Evolutionary conservation across 1,140 invertebrate species (phyloP).

Genomic region (Cryptotermes secundus): DNA sequence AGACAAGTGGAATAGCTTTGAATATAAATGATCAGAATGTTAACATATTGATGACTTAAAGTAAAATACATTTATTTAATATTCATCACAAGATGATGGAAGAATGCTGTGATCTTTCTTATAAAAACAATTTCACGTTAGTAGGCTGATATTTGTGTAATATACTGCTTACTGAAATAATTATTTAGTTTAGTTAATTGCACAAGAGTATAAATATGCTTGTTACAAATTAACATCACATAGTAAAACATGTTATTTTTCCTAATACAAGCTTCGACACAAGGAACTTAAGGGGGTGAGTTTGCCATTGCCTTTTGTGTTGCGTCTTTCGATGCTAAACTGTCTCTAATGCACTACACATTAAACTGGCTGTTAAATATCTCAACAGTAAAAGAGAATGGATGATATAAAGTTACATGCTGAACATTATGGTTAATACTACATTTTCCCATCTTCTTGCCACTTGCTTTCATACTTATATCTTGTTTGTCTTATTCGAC

Average conservation of each 20-base stretch:
- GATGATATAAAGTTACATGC: no score
- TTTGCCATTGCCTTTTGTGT: conserved; percentile 37
- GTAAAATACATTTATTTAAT: no score
- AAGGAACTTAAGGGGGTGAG: conserved; percentile 54
- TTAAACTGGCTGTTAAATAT: no score
- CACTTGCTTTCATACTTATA: no score
- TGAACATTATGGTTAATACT: no score
- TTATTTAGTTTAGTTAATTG: background rate
- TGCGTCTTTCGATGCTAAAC: background rate
- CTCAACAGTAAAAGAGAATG: no score
- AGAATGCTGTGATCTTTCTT: background rate
- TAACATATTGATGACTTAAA: no score
- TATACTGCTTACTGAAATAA: background rate
- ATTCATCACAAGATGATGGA: background rate
- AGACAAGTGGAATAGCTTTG: background rate
- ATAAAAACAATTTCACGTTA: background rate
- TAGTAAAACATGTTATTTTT: conserved; percentile 39
- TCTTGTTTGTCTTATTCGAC: no score
- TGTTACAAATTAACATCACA: conserved; percentile 17
- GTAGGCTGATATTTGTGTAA: background rate
- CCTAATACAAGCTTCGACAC: conserved; percentile 55
- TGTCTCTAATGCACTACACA: no score
- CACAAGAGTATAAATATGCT: background rate
- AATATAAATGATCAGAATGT: no score
- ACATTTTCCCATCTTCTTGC: no score